Conservation (phyloP, 37 sponge, comb jelly and placozoan genomes). For the Petrosia ficiformis region DNA sequence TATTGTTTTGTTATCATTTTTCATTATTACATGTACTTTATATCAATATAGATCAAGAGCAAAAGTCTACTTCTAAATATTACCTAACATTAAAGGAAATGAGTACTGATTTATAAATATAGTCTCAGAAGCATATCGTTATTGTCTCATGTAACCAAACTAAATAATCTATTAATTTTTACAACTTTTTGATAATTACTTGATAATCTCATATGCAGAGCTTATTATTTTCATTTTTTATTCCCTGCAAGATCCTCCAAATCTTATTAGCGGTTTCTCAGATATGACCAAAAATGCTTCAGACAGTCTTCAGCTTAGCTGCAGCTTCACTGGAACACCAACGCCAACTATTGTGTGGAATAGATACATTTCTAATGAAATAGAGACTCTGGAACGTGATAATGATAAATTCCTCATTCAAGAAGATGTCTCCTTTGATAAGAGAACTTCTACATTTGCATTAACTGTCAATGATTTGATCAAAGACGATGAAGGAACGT, state of each 20-base stretch:
- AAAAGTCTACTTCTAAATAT: too few relatives aligned
- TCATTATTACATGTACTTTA: too few relatives aligned
- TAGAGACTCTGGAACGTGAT: not conserved
- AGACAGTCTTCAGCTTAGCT: not conserved
- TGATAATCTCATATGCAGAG: not conserved
- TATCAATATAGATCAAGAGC: too few relatives aligned
- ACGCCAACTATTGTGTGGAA: not conserved
- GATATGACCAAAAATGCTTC: not conserved
- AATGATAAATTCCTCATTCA: not conserved
- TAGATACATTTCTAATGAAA: not conserved
- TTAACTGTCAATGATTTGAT: not conserved
- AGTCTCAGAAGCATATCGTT: too few relatives aligned
- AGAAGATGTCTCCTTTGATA: not conserved
- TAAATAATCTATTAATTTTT: not conserved
- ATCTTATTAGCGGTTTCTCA: not conserved
- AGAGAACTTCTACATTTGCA: not conserved
- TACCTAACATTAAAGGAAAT: too few relatives aligned
- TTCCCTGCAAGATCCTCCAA: conserved; percentile 1
- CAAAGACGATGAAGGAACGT: not conserved
- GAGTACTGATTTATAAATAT: too few relatives aligned
- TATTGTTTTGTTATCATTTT: too few relatives aligned
- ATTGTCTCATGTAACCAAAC: too few relatives aligned
- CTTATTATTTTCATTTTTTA: not conserved
- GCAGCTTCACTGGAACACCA: not conserved
- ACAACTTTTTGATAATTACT: not conserved